Percentiles rank a stretch among this genome's conserved stretches.
These are phyloP conservation scores for Triplophysa rosa DNA, from an alignment of 2,113 vertebrate genomes.

Conservation along the genomic window DNA sequence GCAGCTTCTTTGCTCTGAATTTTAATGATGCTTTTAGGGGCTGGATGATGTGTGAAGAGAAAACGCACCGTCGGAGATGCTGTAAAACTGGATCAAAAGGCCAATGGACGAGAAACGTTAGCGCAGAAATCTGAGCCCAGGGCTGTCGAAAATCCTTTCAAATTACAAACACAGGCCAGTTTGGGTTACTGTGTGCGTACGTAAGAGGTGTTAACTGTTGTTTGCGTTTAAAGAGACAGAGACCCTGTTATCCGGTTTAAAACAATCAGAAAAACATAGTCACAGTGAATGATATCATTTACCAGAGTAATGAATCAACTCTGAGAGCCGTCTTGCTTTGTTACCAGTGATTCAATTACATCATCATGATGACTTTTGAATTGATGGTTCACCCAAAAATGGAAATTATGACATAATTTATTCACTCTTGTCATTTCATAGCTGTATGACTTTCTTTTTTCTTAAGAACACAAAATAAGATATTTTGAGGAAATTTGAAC, in stretches of 20 bases:
- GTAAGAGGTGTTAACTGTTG: conserved; percentile 12
- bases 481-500: no score
- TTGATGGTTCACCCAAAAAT: background rate
- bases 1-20: conserved; percentile 25
- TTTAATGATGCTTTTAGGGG: conserved; percentile 36
- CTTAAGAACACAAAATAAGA: no score
- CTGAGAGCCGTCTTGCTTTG: background rate
- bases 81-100: conserved; percentile 13
- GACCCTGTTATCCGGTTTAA: background rate
- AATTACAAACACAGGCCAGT: conserved; percentile 15
- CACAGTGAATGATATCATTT: background rate
- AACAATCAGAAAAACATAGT: conserved; percentile 29
- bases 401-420: no score
- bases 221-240: conserved; percentile 30
- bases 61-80: background rate
- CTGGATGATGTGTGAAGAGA: conserved; percentile 28
- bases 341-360: background rate
- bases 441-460: no score
- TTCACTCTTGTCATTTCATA: no score
- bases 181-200: conserved; percentile 2
- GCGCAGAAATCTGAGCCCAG: background rate
- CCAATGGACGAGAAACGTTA: conserved; percentile 17
- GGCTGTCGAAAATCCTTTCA: conserved; percentile 26
- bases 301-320: background rate
- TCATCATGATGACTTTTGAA: background rate